These are phyloP conservation scores for Karalla daura DNA, from an alignment of 2,797 vertebrate species.

Conservation along the genomic window DNA sequence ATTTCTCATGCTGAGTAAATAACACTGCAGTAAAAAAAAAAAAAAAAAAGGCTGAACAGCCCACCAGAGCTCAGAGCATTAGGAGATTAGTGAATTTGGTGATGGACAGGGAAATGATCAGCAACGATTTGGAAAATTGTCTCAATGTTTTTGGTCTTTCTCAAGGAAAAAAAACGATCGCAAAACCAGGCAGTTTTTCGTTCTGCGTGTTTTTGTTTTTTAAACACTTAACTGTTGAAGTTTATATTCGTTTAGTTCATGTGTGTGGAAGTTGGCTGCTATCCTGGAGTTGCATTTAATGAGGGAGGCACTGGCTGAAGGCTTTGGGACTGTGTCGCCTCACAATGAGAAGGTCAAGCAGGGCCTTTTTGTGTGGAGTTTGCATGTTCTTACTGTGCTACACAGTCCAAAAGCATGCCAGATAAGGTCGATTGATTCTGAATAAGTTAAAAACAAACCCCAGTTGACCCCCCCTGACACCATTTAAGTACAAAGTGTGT, in stretches of 20 bases:
- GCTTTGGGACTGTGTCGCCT: not conserved
- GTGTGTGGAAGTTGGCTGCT: constrained; percentile 3
- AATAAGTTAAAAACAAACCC: no score
- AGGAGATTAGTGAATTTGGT: constrained; percentile 11
- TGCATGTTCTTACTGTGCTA: no score
- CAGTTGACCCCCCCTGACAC: no score
- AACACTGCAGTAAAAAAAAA: constrained; percentile 10
- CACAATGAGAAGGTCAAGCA: no score
- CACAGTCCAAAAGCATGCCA: no score
- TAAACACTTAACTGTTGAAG: no score
- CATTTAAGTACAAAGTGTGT: no score
- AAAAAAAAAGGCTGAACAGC: constrained; percentile 24
- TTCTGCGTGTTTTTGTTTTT: no score
- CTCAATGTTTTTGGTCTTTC: constrained; percentile 3
- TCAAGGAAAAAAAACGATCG: not conserved
- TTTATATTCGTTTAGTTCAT: not conserved
- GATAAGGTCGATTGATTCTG: no score
- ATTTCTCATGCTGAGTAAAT: constrained; percentile 20
- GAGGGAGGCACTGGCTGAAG: not conserved
- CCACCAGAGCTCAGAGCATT: constrained; percentile 23
- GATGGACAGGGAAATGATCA: constrained; percentile 4
- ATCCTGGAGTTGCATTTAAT: not conserved
- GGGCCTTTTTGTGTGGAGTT: no score
- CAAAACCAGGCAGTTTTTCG: not conserved
- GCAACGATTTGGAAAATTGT: not conserved